These are phyloP conservation scores for Micrastur ruficollis DNA, from an alignment of 2,797 vertebrate genomes.

Conservation along the genomic window DNA sequence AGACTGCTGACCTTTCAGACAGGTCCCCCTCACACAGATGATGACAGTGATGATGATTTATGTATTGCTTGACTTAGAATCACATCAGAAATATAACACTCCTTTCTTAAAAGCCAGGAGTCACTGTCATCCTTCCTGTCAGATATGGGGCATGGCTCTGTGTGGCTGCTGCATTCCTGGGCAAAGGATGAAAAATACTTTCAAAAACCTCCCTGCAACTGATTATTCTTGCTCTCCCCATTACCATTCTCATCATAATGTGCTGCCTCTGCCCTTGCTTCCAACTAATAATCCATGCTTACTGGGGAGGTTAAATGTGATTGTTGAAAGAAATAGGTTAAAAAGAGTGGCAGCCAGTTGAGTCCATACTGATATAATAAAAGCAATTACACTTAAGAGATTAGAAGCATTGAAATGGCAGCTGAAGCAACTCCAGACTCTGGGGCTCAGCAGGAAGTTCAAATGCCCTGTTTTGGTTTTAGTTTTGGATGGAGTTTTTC, in stretches of 20 bases:
- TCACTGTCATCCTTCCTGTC: neutral
- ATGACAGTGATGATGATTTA: neutral
- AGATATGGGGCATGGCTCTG: neutral
- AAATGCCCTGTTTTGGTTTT: neutral
- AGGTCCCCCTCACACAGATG: neutral
- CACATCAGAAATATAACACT: neutral
- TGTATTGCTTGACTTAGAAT: neutral
- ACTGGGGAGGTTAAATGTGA: constrained; percentile 27
- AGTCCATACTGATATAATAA: neutral
- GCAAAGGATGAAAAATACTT: neutral
- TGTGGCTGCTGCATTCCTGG: neutral
- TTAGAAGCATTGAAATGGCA: neutral
- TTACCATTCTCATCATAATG: neutral
- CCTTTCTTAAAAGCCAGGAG: neutral
- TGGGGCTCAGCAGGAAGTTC: neutral
- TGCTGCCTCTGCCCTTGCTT: neutral
- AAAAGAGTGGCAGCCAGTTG: constrained; percentile 16
- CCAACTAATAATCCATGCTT: neutral
- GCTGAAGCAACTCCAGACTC: neutral
- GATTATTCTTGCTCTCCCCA: neutral
- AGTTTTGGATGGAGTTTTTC: constrained; percentile 6
- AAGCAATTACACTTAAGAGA: constrained; percentile 19
- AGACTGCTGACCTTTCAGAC: neutral
- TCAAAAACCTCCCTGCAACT: neutral
- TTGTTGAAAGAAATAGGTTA: constrained; percentile 14